phyloP scores from a whole-genome alignment of 2,888 invertebrate species.

The Nephrotoma guestfalica region DNA sequence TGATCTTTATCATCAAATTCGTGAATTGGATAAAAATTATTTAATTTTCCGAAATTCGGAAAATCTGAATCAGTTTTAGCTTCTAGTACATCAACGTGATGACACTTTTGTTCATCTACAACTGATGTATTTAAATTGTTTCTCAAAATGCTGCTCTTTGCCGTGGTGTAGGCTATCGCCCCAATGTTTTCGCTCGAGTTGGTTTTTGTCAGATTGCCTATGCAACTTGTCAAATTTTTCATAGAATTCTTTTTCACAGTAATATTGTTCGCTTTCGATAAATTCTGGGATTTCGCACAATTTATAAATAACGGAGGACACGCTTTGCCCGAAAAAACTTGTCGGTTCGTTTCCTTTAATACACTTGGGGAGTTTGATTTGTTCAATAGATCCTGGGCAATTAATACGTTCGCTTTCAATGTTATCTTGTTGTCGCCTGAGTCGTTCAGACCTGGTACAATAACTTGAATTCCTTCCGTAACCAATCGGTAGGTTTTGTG shows the following conservation, averaged over 20 bases:
- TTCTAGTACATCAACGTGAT: neutral
- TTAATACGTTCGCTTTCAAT: neutral
- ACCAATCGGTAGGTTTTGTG: neutral
- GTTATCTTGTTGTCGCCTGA: neutral
- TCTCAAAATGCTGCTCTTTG: neutral
- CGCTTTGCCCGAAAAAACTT: neutral
- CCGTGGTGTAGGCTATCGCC: neutral
- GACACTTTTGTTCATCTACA: neutral
- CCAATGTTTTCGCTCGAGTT: neutral
- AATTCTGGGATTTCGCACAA: neutral
- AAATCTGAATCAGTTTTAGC: neutral
- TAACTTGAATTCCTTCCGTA: neutral
- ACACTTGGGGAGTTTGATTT: neutral
- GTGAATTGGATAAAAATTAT: neutral
- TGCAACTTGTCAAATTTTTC: neutral
- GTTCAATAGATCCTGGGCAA: neutral
- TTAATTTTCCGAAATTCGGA: conserved; percentile 1
- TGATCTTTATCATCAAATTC: conserved; percentile 1
- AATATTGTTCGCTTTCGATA: neutral
- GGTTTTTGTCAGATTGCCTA: neutral
- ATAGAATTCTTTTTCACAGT: neutral
- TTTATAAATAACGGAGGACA: neutral
- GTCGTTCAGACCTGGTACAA: neutral
- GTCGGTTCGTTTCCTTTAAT: neutral
- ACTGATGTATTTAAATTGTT: neutral